Evolutionary conservation across 2,797 vertebrate species (phyloP).

Genomic region (Heteromormyrus szaboi): DNA sequence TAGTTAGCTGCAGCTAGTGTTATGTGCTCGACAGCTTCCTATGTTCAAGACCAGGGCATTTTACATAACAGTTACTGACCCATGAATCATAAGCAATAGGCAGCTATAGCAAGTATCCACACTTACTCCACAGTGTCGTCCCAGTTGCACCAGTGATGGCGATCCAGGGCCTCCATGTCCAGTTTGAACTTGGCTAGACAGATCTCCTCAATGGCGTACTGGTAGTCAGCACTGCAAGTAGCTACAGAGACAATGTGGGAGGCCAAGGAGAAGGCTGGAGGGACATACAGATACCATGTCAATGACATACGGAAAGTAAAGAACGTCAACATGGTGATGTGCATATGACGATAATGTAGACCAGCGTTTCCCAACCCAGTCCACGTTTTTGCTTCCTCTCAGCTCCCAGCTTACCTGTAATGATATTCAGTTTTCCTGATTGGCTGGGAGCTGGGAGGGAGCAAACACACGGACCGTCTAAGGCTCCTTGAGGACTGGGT

Average conservation of each 20-base stretch:
- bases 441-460: neutral
- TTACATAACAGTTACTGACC: neutral
- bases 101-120: neutral
- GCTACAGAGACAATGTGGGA: constrained; percentile 52
- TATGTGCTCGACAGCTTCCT: neutral
- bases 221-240: constrained; percentile 57
- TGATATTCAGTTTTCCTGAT: neutral
- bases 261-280: constrained; percentile 48
- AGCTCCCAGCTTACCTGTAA: neutral
- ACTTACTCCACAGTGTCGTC: constrained; percentile 71
- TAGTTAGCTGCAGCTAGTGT: neutral
- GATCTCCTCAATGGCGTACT: constrained; percentile 55
- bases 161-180: constrained; percentile 67
- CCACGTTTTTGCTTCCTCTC: neutral
- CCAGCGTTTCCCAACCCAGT: neutral
- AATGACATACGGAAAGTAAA: neutral
- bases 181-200: constrained; percentile 66
- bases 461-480: neutral
- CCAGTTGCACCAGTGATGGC: constrained; percentile 79
- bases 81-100: neutral
- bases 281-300: neutral
- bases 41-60: neutral
- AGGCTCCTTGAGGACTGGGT: neutral
- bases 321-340: neutral
- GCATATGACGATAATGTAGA: neutral